Evolutionary conservation across 2,888 invertebrate genomes (phyloP), one percentile per base, ranked within the genome.

Genomic region (Sarcophaga variegata): DNA sequence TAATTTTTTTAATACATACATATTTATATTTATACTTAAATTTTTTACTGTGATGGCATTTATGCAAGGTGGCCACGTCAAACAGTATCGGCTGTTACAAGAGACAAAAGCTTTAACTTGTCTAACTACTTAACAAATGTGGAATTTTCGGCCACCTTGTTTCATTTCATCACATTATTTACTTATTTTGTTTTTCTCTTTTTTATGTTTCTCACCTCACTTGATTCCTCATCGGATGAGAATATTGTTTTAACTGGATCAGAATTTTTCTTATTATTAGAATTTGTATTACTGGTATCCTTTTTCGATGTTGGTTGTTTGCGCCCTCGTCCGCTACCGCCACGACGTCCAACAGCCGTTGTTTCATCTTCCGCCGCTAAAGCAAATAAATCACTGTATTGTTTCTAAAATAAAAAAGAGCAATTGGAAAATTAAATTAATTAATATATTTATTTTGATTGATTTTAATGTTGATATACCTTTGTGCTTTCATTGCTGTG

Each of bases 331-430:
- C 96, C 94, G 83, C 95, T 95, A 25, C 94, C 95, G 81, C 95
- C 95, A 91, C 95, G 94, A 91, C 95, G 95, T 89, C 94, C 96
- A 92, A 94, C 95, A 89, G 94, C 95, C 90, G 92, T 93, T 83
- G 96, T 95, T 92, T 97, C 98, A 91, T 97, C 97, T 91, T 97
- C 97, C 93, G 98, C 98, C 49, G 97, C 97, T 89, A 99, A 94
- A 10, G 97, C 96, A 93, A 98, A 97, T 90, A 99, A 94, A 91
- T 98, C 98, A 92, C 97, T 96, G 93, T 97, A 98, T 94, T 97
- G 97, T 94, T 97, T 97, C 95, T 95, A 94, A 94, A 74, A 78
- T 12, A 6, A 54, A 8, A 66, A 14, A 20, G 11, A 76, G 72
- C 14, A 49, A 70, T 25, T 6, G 12, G 45, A 74, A 12, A 45